These are phyloP conservation scores for Germaria angustata DNA, from an alignment of 2,888 invertebrate species.

Conservation along the genomic window DNA sequence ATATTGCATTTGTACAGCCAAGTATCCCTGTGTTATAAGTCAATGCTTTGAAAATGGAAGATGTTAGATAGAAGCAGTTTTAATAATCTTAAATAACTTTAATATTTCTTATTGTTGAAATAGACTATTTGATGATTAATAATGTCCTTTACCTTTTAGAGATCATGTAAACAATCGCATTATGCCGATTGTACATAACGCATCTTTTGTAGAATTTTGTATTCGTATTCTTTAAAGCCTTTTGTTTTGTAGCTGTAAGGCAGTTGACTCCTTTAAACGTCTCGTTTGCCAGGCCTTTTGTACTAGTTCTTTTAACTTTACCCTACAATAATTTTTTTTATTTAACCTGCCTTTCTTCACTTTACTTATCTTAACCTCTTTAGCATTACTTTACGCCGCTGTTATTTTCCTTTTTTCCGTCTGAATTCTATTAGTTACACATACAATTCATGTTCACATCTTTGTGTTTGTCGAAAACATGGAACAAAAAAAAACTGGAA, in stretches of 20 bases:
- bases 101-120: too few species aligned
- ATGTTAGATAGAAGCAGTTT: too few species aligned
- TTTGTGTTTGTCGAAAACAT: neutral
- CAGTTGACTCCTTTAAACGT: constrained; percentile 23
- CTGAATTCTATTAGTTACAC: neutral
- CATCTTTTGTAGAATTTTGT: neutral
- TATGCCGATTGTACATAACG: neutral
- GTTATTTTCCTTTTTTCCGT: neutral
- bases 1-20: too few species aligned
- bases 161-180: too few species aligned
- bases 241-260: neutral
- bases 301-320: neutral
- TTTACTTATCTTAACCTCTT: constrained; percentile 50
- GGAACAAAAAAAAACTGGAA: too few species aligned
- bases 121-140: too few species aligned
- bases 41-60: too few species aligned
- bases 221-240: neutral
- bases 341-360: constrained; percentile 30
- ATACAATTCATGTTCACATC: neutral
- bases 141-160: too few species aligned
- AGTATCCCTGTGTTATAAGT: too few species aligned
- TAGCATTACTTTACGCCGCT: constrained; percentile 39
- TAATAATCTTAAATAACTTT: too few species aligned
- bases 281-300: constrained; percentile 8
- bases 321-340: neutral